Percentiles rank a stretch among this genome's conserved stretches.
phyloP scores from a whole-genome alignment of 2,113 vertebrate species.

The Microtus montanus region DNA sequence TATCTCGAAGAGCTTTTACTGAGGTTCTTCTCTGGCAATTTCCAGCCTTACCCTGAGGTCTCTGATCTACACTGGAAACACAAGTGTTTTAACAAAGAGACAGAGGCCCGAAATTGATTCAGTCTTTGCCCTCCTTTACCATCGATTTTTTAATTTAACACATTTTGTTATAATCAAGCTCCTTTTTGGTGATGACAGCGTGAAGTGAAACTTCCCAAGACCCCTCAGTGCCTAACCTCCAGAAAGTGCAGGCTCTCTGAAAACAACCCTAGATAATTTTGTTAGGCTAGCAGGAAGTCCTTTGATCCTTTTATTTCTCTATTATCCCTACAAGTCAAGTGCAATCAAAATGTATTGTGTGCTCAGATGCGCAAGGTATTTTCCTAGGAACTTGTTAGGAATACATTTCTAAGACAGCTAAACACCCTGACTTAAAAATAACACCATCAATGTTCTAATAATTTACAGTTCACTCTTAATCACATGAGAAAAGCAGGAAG shows the following conservation, averaged over 20 bases:
- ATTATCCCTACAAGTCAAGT: not conserved
- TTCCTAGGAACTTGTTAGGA: not conserved
- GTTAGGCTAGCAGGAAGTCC: not conserved
- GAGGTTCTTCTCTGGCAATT: not conserved
- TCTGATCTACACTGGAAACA: not conserved
- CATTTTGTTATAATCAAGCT: not conserved
- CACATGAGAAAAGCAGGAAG: not conserved
- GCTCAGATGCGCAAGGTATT: not conserved
- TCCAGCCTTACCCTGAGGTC: not conserved
- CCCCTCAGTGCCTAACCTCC: not conserved
- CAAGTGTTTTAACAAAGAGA: not conserved
- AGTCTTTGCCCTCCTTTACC: not conserved
- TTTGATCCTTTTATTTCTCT: not conserved
- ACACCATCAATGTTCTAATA: not conserved
- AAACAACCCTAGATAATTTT: not conserved
- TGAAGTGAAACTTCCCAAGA: not conserved
- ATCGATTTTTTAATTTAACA: slow-evolving; percentile 24
- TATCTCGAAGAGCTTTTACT: not conserved
- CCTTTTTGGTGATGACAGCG: not conserved
- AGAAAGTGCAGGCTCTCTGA: not conserved
- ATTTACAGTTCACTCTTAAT: not conserved
- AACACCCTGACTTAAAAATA: not conserved
- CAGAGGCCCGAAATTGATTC: not conserved
- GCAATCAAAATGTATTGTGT: not conserved
- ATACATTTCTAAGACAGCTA: not conserved